Evolutionary conservation across 1,140 invertebrate genomes (phyloP).

Genomic region (Yoshiicerus persimilis): DNA sequence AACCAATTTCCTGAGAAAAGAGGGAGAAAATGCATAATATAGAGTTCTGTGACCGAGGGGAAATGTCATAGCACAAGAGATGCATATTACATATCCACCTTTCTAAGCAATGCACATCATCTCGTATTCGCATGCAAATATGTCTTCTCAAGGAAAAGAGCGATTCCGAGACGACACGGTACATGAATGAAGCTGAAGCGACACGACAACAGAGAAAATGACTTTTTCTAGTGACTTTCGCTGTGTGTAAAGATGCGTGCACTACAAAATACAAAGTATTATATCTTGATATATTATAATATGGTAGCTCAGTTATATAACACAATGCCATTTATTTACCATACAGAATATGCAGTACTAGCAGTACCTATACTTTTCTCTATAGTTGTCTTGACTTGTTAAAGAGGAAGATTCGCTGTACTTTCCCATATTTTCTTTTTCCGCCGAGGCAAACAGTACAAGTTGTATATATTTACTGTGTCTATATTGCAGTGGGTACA

Average conservation of each 20-base stretch:
- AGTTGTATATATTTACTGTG: no score
- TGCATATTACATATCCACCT: neutral
- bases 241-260: neutral
- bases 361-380: no score
- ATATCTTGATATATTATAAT: no score
- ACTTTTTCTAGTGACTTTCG: neutral
- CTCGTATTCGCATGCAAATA: neutral
- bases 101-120: neutral
- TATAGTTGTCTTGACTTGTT: no score
- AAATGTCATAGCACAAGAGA: neutral
- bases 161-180: neutral
- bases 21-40: neutral
- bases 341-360: neutral
- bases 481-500: no score
- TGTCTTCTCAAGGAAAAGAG: neutral
- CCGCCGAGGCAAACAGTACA: neutral
- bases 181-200: neutral
- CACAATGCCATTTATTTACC: no score
- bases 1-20: neutral
- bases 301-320: neutral
- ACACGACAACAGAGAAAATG: constrained; percentile 9
- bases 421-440: neutral
- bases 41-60: neutral
- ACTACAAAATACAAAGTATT: neutral
- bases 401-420: no score